phyloP scores from a whole-genome alignment of 2,888 invertebrate genomes.

The Altica lythri region DNA sequence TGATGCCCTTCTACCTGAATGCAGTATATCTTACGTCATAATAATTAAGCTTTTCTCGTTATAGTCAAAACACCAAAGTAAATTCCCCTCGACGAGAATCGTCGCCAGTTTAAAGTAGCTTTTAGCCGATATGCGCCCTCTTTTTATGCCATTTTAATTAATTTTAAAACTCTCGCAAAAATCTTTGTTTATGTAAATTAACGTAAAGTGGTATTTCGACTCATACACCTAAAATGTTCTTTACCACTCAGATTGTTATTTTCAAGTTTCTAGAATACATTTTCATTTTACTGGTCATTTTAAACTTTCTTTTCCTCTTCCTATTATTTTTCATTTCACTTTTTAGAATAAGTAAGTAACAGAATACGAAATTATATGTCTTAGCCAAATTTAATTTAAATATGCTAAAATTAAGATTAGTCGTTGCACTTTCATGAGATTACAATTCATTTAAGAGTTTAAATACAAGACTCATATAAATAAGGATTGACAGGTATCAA shows the following conservation, averaged over 20 bases:
- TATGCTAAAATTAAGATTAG: too few species aligned
- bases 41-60: slow-evolving; percentile 42
- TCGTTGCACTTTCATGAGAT: too few species aligned
- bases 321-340: too few species aligned
- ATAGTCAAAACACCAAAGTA: slow-evolving; percentile 32
- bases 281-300: slow-evolving; percentile 4
- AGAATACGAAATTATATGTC: too few species aligned
- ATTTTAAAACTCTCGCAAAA: slow-evolving; percentile 24
- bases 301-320: too few species aligned
- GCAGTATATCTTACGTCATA: slow-evolving; percentile 42
- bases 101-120: slow-evolving; percentile 24
- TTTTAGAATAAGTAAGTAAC: too few species aligned
- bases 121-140: slow-evolving; percentile 24
- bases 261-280: slow-evolving; percentile 14
- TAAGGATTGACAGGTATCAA: too few species aligned
- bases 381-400: too few species aligned
- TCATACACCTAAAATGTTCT: slow-evolving; percentile 20
- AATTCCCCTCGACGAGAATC: slow-evolving; percentile 28
- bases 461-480: too few species aligned
- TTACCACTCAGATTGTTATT: slow-evolving; percentile 12
- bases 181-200: slow-evolving; percentile 25
- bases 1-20: slow-evolving; percentile 51
- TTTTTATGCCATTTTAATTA: slow-evolving; percentile 29
- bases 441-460: too few species aligned
- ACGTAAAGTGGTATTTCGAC: slow-evolving; percentile 14